A percentile compares a stretch with the other conserved stretches of the same genome.
phyloP scores from a whole-genome alignment of 2,888 invertebrate species.

The Oligia latruncula region DNA sequence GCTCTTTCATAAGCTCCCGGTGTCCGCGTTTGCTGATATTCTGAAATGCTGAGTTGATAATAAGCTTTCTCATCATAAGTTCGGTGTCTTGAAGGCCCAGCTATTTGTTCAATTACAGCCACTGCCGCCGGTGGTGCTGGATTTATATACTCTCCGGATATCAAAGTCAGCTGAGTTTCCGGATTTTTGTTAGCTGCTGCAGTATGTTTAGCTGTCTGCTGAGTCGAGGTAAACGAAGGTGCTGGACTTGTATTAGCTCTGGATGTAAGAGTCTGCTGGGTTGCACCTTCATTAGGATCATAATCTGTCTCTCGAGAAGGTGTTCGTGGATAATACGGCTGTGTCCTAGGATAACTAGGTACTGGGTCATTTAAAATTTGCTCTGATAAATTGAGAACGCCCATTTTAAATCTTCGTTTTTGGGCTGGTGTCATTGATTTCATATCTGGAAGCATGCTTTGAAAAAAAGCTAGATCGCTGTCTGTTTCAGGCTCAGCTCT shows the following conservation, averaged over 20 bases:
- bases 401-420: constrained; percentile 54
- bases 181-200: constrained; percentile 6
- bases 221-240: constrained; percentile 30
- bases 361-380: constrained; percentile 55
- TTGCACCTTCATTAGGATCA: constrained; percentile 56
- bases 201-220: no score
- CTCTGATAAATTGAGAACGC: constrained; percentile 43
- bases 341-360: constrained; percentile 51
- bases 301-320: constrained; percentile 56
- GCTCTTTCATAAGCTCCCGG: constrained; percentile 47
- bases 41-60: constrained; percentile 54
- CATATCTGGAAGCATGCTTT: constrained; percentile 53
- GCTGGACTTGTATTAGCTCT: constrained; percentile 54
- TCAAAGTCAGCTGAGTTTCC: constrained; percentile 49
- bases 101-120: constrained; percentile 57
- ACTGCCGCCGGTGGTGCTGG: constrained; percentile 50
- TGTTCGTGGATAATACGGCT: constrained; percentile 53
- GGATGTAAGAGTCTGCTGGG: constrained; percentile 17
- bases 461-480: constrained; percentile 45
- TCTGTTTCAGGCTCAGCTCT: constrained; percentile 46
- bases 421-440: constrained; percentile 50
- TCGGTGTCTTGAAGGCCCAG: constrained; percentile 55
- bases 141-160: constrained; percentile 29
- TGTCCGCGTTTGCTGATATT: constrained; percentile 37
- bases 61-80: constrained; percentile 18